Evolutionary conservation across 2,888 invertebrate genomes (phyloP).

Genomic region (Balanococcus diminutus): DNA sequence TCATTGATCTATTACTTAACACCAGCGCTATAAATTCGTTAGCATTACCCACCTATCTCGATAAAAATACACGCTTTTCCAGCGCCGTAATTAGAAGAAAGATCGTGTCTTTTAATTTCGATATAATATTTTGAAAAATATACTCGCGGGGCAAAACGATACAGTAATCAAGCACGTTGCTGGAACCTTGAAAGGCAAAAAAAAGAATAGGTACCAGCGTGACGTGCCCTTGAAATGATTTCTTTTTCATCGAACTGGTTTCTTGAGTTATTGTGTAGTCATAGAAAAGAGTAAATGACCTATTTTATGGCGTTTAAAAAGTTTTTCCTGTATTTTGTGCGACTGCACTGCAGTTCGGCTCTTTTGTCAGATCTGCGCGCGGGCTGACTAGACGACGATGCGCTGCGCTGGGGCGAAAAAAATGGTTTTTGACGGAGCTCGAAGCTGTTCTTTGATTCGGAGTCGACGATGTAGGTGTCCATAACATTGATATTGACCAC

Average conservation of each 20-base stretch:
- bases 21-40: background rate
- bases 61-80: background rate
- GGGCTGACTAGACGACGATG: no score
- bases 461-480: constrained; percentile 1
- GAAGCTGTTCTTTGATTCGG: background rate
- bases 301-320: background rate
- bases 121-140: background rate
- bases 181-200: background rate
- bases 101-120: background rate
- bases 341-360: background rate
- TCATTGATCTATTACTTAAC: background rate
- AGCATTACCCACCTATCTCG: background rate
- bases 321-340: background rate
- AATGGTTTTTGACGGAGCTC: background rate
- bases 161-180: background rate
- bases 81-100: background rate
- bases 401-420: background rate
- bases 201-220: constrained; percentile 8
- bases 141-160: background rate
- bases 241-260: constrained; percentile 18
- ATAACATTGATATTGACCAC: constrained; percentile 2
- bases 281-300: background rate
- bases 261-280: background rate
- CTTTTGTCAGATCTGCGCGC: background rate
- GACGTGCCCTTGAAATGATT: constrained; percentile 24